Percentiles rank a stretch among this genome's conserved stretches.
phyloP scores from a whole-genome alignment of 92 coral and sea anemone species.

The Diadumene lineata region DNA sequence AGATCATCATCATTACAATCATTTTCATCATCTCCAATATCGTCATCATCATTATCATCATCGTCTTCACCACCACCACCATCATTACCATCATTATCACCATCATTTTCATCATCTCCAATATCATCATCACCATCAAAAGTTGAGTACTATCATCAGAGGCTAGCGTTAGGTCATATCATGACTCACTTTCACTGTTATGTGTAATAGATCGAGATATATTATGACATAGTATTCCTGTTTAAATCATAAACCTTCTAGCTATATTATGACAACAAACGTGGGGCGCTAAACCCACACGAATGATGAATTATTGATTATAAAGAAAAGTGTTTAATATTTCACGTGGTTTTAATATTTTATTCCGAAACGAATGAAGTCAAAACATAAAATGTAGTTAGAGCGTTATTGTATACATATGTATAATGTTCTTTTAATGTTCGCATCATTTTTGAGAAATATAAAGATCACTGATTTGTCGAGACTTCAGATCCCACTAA shows the following conservation, averaged over 20 bases:
- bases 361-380: background rate
- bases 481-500: too few species aligned
- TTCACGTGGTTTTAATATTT: background rate
- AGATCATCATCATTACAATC: too few species aligned
- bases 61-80: background rate
- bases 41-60: too few species aligned
- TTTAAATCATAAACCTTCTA: background rate
- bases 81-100: background rate
- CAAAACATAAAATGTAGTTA: background rate
- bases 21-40: too few species aligned
- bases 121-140: background rate
- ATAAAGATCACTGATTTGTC: too few species aligned
- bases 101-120: background rate
- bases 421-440: background rate
- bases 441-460: too few species aligned
- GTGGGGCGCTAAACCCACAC: background rate
- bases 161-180: too few species aligned
- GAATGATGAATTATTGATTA: background rate
- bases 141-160: too few species aligned
- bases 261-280: background rate
- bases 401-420: background rate
- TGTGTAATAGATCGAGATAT: background rate
- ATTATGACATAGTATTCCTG: background rate
- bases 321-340: background rate
- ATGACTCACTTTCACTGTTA: too few species aligned